Conservation (phyloP, 2,113 vertebrate species). For the Corythoichthys intestinalis region DNA sequence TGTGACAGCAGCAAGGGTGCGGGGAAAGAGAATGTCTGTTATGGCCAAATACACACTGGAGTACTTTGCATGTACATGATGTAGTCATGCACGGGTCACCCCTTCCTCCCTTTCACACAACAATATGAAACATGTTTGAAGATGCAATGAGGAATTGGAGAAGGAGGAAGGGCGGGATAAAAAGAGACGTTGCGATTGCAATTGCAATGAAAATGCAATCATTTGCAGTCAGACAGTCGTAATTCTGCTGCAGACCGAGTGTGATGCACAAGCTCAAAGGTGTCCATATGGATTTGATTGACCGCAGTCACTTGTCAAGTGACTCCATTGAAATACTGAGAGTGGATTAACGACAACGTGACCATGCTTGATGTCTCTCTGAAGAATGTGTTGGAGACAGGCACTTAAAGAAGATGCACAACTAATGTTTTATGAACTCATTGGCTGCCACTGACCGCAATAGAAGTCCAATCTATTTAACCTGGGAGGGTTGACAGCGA, state of each 20-base stretch:
- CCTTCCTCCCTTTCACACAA: constrained; percentile 15
- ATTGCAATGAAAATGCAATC: constrained; percentile 66
- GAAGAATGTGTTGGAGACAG: constrained; percentile 23
- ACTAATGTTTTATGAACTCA: too few species aligned
- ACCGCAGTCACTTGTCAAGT: constrained; percentile 55
- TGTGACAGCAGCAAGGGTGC: constrained; percentile 50
- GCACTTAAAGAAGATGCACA: constrained; percentile 16
- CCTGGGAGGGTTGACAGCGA: too few species aligned
- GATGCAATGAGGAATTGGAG: constrained; percentile 43
- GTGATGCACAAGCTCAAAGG: constrained; percentile 48
- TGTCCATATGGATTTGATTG: constrained; percentile 63
- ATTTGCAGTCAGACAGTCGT: constrained; percentile 62
- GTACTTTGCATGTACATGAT: constrained; percentile 21
- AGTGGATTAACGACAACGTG: constrained; percentile 49
- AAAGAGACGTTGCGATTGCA: constrained; percentile 54
- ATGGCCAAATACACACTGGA: constrained; percentile 45
- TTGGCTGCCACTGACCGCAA: too few species aligned
- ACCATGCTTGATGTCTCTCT: constrained; percentile 52
- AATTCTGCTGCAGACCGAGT: constrained; percentile 50
- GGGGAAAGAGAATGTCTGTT: constrained; percentile 51
- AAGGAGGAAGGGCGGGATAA: constrained; percentile 41
- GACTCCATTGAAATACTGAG: constrained; percentile 51
- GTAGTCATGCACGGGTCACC: constrained; percentile 16
- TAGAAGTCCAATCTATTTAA: too few species aligned
- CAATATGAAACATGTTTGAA: constrained; percentile 53